Base-by-base conservation (phyloP, 2,888 invertebrate species). In the Merodon equestris region DNA sequence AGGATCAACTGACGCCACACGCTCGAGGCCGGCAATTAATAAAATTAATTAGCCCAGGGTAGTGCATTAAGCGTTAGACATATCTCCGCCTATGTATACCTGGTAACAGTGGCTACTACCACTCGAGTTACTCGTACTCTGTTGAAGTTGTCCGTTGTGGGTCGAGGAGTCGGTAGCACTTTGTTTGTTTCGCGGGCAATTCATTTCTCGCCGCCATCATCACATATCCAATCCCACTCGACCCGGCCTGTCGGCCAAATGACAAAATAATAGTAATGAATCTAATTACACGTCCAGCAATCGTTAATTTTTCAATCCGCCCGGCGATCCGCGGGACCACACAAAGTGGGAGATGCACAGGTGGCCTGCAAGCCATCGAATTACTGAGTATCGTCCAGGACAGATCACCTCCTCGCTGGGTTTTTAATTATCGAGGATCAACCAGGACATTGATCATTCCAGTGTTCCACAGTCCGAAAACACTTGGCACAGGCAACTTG, bases 191-290 rank as follows among this genome's bases (percentile, higher is more conserved):
- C 57, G 68, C 27, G 40, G 13, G 45, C 68, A 68, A 79, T 79
- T 74, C 68, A 79, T 79, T 68, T 61, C 56, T 53, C 42, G 48
- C 42, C 57, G 53, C 40, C 40, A 40, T n/a, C 12, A n/a, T n/a
- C 40, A 40, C 2, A 53, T 64, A 45, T 57, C 42, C 50, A n/a
- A 15, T n/a, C 38, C 12, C 54, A 38, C 14, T 15, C 40, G 36
- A 36, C 0, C 61, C 50, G 44, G 47, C 38, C 48, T 56, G 18
- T 57, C 73, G 68, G 66, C 73, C 68, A 73, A 79, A 79, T 79
- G 79, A 79, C 79, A 79, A 79, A 79, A 79, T 79, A 79, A 79
- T 79, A 79, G 74, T 79, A 79, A 79, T 79, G 74, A 68, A 60
- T 61, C 74, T 79, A 79, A 79, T 79, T 74, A 74, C 74, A 79